Percentiles rank a stretch among this genome's conserved stretches.
Evolutionary conservation across 2,888 invertebrate species (phyloP).

Genomic region (Philereme vetulata): DNA sequence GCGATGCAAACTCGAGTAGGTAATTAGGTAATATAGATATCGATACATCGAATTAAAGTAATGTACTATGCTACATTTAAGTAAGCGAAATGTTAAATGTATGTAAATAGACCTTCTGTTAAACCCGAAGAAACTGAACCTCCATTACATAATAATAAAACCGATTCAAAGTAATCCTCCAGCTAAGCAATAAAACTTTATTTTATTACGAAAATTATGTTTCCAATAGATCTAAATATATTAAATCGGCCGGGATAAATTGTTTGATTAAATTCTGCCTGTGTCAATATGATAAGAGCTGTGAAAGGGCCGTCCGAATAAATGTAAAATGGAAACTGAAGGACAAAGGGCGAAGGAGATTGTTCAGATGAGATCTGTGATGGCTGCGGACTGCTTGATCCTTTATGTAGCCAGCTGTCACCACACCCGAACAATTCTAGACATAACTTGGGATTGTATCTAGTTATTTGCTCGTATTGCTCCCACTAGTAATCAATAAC

Average conservation of each 20-base stretch:
- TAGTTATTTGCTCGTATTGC: conserved; percentile 20
- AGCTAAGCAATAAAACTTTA: conserved; percentile 22
- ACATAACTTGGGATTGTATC: conserved; percentile 23
- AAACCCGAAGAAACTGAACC: neutral
- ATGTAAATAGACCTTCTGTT: too few species aligned
- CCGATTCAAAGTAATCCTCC: conserved; percentile 12
- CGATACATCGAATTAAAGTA: too few species aligned
- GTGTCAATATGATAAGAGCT: conserved; percentile 77
- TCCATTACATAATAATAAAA: neutral
- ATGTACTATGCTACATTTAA: too few species aligned
- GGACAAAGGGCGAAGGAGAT: conserved; percentile 63
- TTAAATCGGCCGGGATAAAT: conserved; percentile 63
- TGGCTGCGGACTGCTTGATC: conserved; percentile 55
- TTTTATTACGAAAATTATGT: conserved; percentile 37
- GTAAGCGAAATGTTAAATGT: too few species aligned
- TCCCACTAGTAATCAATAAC: conserved; percentile 14
- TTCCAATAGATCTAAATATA: conserved; percentile 45
- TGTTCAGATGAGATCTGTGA: conserved; percentile 62
- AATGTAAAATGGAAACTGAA: conserved; percentile 70
- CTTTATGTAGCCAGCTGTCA: conserved; percentile 46
- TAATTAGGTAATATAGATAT: neutral
- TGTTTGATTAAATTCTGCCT: conserved; percentile 72
- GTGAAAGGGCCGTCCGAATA: conserved; percentile 60
- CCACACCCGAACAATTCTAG: conserved; percentile 25
- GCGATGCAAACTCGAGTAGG: conserved; percentile 8